phyloP scores from a whole-genome alignment of 2,888 invertebrate species.

The Megamerina dolium region DNA sequence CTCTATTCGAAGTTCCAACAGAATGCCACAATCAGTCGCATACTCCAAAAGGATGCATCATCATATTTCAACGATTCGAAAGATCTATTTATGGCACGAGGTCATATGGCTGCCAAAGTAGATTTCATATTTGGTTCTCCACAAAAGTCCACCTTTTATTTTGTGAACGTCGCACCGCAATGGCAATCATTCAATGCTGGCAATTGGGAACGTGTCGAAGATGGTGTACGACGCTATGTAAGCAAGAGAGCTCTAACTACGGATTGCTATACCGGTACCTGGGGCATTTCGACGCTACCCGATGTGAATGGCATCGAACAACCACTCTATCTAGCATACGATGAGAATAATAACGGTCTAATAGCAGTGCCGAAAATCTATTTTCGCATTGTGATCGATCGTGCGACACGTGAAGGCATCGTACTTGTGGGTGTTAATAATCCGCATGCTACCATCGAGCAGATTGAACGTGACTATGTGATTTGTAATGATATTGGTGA shows the following conservation, averaged over 20 bases:
- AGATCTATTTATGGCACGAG: conserved; percentile 47
- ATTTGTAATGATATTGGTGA: conserved; percentile 37
- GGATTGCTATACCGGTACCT: conserved; percentile 54
- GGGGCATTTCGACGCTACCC: conserved; percentile 52
- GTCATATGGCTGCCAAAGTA: conserved; percentile 53
- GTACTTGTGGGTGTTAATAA: conserved; percentile 53
- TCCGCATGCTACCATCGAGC: conserved; percentile 34
- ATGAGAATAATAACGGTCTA: conserved; percentile 38
- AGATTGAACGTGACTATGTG: conserved; percentile 31
- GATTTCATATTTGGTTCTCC: conserved; percentile 52
- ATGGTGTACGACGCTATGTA: conserved; percentile 49
- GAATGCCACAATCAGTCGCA: conserved; percentile 37
- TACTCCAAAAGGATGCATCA: conserved; percentile 39
- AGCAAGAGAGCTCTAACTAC: conserved; percentile 37
- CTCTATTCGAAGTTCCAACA: conserved; percentile 45
- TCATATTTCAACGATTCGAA: conserved; percentile 30
- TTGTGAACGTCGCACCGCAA: conserved; percentile 54
- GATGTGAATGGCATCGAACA: conserved; percentile 44
- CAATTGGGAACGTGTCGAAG: conserved; percentile 56
- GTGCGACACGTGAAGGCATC: conserved; percentile 46
- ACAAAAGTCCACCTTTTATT: conserved; percentile 53
- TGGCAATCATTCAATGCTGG: conserved; percentile 57
- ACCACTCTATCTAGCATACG: conserved; percentile 42
- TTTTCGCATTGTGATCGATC: conserved; percentile 55
- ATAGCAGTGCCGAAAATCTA: conserved; percentile 54